phyloP scores from a whole-genome alignment of 2,888 invertebrate genomes.

The Hyles lineata region DNA sequence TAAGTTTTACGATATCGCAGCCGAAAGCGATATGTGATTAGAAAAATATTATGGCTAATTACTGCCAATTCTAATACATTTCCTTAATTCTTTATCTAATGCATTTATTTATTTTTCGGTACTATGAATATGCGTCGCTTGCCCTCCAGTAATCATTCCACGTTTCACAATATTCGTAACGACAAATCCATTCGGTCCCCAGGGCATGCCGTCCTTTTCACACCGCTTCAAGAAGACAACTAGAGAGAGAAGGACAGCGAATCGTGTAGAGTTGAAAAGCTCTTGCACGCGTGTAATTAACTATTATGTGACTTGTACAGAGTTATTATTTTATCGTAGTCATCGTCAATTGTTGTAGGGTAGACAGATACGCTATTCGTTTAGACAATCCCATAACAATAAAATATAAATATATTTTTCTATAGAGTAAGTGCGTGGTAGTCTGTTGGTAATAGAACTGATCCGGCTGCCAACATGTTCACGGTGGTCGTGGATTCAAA shows the following conservation, averaged over 20 bases:
- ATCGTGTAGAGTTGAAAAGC: slow-evolving; percentile 25
- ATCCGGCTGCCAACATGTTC: too few species aligned
- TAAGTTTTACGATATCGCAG: too few species aligned
- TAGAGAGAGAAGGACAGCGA: slow-evolving; percentile 38
- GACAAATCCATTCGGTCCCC: slow-evolving; percentile 54
- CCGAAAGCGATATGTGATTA: too few species aligned
- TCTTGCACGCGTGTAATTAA: slow-evolving; percentile 48
- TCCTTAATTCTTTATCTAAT: too few species aligned
- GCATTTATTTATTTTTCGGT: background rate
- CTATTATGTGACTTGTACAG: slow-evolving; percentile 44
- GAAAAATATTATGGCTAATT: too few species aligned
- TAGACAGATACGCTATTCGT: background rate
- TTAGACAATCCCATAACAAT: background rate
- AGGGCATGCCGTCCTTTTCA: slow-evolving; percentile 39
- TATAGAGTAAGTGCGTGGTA: too few species aligned
- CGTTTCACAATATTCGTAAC: slow-evolving; percentile 70
- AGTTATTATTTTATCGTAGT: slow-evolving; percentile 45
- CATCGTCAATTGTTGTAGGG: slow-evolving; percentile 26
- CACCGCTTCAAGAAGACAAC: slow-evolving; percentile 22
- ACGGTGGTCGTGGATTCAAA: too few species aligned
- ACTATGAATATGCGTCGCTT: slow-evolving; percentile 52
- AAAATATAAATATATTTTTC: background rate
- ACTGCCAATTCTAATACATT: too few species aligned
- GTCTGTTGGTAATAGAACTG: too few species aligned
- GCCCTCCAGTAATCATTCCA: slow-evolving; percentile 63